Base-by-base conservation (phyloP, 2,888 invertebrate species). In the Cephus pulcher region DNA sequence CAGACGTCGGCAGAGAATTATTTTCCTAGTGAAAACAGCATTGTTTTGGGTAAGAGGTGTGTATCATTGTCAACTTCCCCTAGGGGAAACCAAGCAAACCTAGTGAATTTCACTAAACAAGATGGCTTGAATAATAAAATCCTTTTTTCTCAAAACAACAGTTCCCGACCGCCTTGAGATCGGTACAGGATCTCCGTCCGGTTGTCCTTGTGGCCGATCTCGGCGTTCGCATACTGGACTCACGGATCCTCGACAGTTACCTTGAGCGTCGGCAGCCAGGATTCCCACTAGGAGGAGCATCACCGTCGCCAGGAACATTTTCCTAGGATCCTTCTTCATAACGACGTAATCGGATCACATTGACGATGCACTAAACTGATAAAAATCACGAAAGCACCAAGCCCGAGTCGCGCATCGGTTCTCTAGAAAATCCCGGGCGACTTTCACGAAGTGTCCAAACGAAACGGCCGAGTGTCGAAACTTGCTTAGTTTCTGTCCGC, bases 271-370 rank as follows among this genome's bases (percentile, higher is more conserved):
- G 80, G 83, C 84, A 78, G 86, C 79, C 81, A 88, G 82, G 81
- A 88, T 85, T 83, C 86, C 89, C 85, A 88, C 82, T 78, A 90
- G 85, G 77, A 86, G 84, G 76, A 89, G 85, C 78, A 90, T 85
- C 83, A 85, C 84, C 81, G 86, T 83, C 83, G 82, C 84, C 87
- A 87, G 84, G 83, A 85, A 87, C 86, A 87, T 88, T 84, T 83
- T 87, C 78, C 76, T 35, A 33, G 56, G 37, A 33, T 33, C 32
- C 71, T 33, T 71, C 71, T 32, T 9, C 71, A 71, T 33, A 15
- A 12, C 23, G 74, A 35, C 34, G 37, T 34, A 30, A 23, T 34
- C 37, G 74, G 32, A 35, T 34, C 34, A 74, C 74, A 30, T 34
- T 34, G 35, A 35, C 74, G 74, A 74, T 15, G 40, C 68, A 75